phyloP scores from a whole-genome alignment of 2,113 vertebrate species.

The Collichthys lucidus region DNA sequence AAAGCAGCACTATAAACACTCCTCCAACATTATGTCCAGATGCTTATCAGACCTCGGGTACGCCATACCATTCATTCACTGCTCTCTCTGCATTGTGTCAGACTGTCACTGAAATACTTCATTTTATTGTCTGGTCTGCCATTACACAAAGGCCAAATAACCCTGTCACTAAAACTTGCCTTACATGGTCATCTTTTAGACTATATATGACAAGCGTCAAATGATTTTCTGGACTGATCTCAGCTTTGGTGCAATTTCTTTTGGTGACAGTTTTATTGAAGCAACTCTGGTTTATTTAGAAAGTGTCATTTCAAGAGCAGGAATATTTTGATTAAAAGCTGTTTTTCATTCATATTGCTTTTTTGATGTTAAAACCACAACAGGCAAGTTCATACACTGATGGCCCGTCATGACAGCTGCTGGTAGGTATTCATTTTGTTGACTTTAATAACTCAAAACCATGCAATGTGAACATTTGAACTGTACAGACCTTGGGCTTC shows the following conservation, averaged over 20 bases:
- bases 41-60: slow-evolving; percentile 36
- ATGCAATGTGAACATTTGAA: background rate
- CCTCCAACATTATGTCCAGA: slow-evolving; percentile 24
- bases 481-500: background rate
- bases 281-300: background rate
- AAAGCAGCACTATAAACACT: slow-evolving; percentile 46
- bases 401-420: background rate
- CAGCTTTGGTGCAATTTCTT: background rate
- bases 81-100: slow-evolving; percentile 56
- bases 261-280: background rate
- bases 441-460: background rate
- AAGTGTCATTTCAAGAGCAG: background rate
- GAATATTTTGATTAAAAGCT: slow-evolving; percentile 2
- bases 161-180: slow-evolving; percentile 16
- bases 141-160: background rate
- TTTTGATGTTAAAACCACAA: background rate
- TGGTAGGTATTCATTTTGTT: background rate
- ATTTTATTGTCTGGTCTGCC: slow-evolving; percentile 42
- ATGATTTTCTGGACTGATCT: background rate
- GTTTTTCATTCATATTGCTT: background rate
- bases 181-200: slow-evolving; percentile 34
- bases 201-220: background rate
- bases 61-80: slow-evolving; percentile 1
- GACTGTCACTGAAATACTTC: slow-evolving; percentile 32
- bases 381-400: background rate